Conservation (phyloP, 2,113 vertebrate genomes). For the Thermophis baileyi region DNA sequence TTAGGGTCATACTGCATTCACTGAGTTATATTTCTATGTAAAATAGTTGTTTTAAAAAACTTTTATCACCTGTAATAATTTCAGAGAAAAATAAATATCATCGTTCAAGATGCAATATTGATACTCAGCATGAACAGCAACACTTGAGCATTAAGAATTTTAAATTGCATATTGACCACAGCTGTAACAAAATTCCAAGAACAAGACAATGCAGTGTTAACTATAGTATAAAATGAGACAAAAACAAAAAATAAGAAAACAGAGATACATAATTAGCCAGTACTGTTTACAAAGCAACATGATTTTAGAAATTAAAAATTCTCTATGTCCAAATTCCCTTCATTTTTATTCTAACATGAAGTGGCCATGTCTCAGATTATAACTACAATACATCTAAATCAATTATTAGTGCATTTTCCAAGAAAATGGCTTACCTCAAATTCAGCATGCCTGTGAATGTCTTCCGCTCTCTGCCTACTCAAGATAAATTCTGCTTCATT, state of each 20-base stretch:
- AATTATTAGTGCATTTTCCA: background rate
- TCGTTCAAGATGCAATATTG: background rate
- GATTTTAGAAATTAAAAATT: background rate
- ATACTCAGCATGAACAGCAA: background rate
- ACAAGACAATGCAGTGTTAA: background rate
- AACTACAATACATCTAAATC: background rate
- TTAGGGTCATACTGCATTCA: background rate
- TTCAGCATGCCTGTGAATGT: conserved; percentile 95
- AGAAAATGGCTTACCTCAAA: conserved; percentile 84
- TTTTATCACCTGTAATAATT: background rate
- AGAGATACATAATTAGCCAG: background rate
- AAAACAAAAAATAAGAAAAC: background rate
- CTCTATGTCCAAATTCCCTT: background rate
- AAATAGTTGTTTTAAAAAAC: background rate
- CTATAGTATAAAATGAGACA: background rate
- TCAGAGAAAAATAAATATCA: background rate
- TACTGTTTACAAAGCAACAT: background rate
- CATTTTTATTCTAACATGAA: background rate
- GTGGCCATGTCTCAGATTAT: background rate
- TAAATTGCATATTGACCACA: background rate
- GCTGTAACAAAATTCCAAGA: background rate
- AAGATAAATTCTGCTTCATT: conserved; percentile 99
- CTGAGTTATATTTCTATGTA: background rate
- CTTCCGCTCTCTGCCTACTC: conserved; percentile 93
- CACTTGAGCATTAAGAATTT: background rate